Evolutionary conservation across 1,140 invertebrate species (phyloP), one percentile per base, ranked within the genome.

Genomic region (Nephotettix cincticeps): DNA sequence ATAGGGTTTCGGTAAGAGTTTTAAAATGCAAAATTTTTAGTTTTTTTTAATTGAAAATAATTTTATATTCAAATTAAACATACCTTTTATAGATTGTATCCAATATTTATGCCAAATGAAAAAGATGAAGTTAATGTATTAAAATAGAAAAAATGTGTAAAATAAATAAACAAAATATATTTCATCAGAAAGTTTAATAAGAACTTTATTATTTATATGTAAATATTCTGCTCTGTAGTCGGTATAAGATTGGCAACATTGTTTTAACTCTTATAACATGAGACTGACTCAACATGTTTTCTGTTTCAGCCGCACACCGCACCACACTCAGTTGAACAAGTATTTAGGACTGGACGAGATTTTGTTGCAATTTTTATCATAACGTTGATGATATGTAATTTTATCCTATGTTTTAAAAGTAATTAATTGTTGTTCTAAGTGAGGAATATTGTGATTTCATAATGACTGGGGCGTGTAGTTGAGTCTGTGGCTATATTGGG

Each of bases 391-490:
- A 25, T 61, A 61, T 61, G 25, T 61, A 61, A 51, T 61, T 54
- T 61, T 61, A 61, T 61, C 56, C 28, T 61, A 61, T 61, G 27
- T 61, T 61, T 51, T 29, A n/a, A n/a, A n/a, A n/a, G n/a, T n/a
- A n/a, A n/a, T n/a, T 61, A 61, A 27, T 61, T 27, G 28, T 61
- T n/a, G 56, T 61, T 61, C 28, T 61, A 61, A 61, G 9, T 23
- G 23, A 61, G 56, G 56, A 61, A 61, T 61, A 61, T 61, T 61
- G 56, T 61, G 56, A 61, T 61, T 61, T 27, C 23, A 25, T 61
- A 21, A 61, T n/a, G 23, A 27, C 21, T 61, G 23, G 56, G 56
- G 56, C 13, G 27, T 61, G 11, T 54, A 54, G 47, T 54, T 11
- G 47, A 54, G 9, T 11, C 13, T 54, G n/a, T n/a, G n/a, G n/a